These are phyloP conservation scores for Proctacanthus coquilletti DNA, from an alignment of 1,140 invertebrate species.

Conservation along the genomic window DNA sequence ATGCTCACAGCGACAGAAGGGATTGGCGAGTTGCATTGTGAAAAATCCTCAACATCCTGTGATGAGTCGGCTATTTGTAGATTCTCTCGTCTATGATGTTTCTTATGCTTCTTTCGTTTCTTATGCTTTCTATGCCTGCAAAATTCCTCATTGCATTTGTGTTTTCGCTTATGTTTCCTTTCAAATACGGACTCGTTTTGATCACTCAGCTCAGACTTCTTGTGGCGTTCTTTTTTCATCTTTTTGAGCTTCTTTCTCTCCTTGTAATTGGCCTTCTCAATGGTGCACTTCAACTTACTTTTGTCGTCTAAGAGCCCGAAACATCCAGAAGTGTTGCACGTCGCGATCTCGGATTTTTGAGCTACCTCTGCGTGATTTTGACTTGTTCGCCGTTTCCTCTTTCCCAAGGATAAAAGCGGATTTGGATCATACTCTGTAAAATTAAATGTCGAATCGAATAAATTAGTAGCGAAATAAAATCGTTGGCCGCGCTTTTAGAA, in stretches of 20 bases:
- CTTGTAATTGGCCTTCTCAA: too few relatives aligned
- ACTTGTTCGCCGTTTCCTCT: conserved; percentile 51
- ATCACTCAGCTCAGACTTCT: not conserved
- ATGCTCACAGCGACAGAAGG: too few relatives aligned
- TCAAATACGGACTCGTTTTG: not conserved
- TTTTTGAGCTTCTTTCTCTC: not conserved
- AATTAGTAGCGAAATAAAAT: too few relatives aligned
- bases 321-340: too few relatives aligned
- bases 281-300: too few relatives aligned
- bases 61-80: not conserved
- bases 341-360: too few relatives aligned
- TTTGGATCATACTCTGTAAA: conserved; percentile 59
- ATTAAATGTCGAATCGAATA: too few relatives aligned
- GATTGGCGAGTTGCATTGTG: not conserved
- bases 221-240: not conserved
- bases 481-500: too few relatives aligned
- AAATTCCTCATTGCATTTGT: conserved; percentile 35
- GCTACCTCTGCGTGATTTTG: not conserved
- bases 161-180: conserved; percentile 5
- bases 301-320: too few relatives aligned
- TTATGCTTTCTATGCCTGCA: conserved; percentile 56
- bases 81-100: conserved; percentile 43
- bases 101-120: conserved; percentile 61
- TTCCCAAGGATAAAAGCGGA: conserved; percentile 55
- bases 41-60: not conserved